Evolutionary conservation across 2,113 vertebrate genomes (phyloP).

Genomic region (Mustelus asterias): DNA sequence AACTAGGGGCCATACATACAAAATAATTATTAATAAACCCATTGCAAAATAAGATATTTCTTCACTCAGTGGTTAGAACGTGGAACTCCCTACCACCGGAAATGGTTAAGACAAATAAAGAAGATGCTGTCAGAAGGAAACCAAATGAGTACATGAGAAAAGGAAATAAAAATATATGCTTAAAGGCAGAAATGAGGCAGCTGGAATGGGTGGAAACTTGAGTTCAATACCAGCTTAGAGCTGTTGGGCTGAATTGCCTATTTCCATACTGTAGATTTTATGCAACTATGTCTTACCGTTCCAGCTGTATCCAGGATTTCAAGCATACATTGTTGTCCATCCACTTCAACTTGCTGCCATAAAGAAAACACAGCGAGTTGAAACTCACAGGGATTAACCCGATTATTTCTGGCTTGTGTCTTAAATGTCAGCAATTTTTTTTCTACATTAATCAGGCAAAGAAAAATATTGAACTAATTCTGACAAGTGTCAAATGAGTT

Average conservation of each 20-base stretch:
- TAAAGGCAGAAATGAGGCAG: not conserved
- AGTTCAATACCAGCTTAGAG: not conserved
- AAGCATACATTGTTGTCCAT: constrained; percentile 78
- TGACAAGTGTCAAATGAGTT: not conserved
- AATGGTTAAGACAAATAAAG: not conserved
- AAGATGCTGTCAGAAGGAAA: not conserved
- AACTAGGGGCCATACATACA: not conserved
- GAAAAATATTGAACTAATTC: not conserved
- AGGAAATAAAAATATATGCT: not conserved
- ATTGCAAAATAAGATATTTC: not conserved
- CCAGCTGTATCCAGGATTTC: constrained; percentile 78
- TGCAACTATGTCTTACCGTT: constrained; percentile 58
- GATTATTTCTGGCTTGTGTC: not conserved
- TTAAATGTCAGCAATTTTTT: not conserved
- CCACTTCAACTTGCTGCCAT: constrained; percentile 76
- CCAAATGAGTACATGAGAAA: not conserved
- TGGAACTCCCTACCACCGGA: not conserved
- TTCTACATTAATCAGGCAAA: not conserved
- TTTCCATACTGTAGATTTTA: not conserved
- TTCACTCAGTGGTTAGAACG: not conserved
- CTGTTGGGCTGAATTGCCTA: not conserved
- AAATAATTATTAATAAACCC: not conserved
- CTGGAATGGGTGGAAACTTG: not conserved
- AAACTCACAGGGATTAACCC: not conserved
- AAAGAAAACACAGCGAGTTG: constrained; percentile 42